phyloP scores from a whole-genome alignment of 1,140 invertebrate genomes.

The Homarus americanus region DNA sequence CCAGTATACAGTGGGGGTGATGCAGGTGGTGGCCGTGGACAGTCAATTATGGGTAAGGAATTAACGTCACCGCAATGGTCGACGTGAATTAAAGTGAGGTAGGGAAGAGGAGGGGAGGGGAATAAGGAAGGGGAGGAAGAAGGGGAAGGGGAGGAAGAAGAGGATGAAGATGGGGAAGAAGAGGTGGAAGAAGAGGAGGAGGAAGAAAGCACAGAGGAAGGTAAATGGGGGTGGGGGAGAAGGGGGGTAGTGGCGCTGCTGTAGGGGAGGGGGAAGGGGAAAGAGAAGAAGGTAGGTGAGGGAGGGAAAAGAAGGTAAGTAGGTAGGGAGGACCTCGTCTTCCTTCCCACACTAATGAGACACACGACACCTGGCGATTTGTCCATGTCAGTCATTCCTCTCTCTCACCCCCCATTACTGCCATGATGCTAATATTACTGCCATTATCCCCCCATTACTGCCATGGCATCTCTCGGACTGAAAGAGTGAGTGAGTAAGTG shows the following conservation, averaged over 20 bases:
- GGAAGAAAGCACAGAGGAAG: not conserved
- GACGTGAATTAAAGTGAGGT: not conserved
- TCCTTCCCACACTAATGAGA: not conserved
- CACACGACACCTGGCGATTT: not conserved
- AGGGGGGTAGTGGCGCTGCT: too few species aligned
- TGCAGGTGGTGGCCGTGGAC: not conserved
- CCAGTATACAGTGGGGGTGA: not conserved
- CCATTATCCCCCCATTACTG: too few species aligned
- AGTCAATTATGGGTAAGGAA: too few species aligned
- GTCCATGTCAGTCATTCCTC: not conserved
- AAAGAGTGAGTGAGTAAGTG: too few species aligned
- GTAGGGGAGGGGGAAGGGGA: too few species aligned
- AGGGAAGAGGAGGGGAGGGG: not conserved
- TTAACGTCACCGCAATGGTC: too few species aligned
- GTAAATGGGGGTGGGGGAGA: not conserved
- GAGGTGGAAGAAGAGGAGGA: not conserved
- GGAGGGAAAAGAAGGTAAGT: not conserved
- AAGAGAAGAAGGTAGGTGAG: not conserved
- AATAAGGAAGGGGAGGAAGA: not conserved
- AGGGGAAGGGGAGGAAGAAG: not conserved
- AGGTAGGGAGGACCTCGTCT: too few species aligned
- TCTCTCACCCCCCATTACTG: not conserved
- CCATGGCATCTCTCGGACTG: too few species aligned
- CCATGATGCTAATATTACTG: not conserved
- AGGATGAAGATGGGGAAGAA: not conserved